These are phyloP conservation scores for Gadopsis bispinosus DNA, from an alignment of 2,797 vertebrate genomes.

Conservation along the genomic window DNA sequence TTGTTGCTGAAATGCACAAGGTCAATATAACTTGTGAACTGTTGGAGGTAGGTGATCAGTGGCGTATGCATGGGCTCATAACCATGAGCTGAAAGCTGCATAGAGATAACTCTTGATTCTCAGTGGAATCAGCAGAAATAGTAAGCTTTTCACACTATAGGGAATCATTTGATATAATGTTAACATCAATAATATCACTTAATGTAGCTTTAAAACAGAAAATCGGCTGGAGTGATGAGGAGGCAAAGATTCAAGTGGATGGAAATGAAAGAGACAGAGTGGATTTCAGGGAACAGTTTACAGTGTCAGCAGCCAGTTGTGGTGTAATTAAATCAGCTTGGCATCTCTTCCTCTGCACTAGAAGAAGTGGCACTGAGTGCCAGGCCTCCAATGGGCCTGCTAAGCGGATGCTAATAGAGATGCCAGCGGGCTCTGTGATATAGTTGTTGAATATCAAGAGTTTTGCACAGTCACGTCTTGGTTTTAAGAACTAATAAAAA, in stretches of 20 bases:
- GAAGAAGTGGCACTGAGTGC: constrained; percentile 59
- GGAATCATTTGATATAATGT: constrained; percentile 6
- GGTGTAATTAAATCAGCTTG: constrained; percentile 73
- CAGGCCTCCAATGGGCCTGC: constrained; percentile 64
- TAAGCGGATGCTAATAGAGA: constrained; percentile 58
- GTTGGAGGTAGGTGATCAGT: neutral
- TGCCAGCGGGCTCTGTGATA: constrained; percentile 58
- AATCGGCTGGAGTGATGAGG: constrained; percentile 11
- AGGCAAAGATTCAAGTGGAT: constrained; percentile 48
- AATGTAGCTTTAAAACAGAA: constrained; percentile 29
- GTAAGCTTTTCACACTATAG: neutral
- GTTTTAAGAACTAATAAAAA: constrained; percentile 38
- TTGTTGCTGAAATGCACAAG: neutral
- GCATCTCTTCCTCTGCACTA: constrained; percentile 51
- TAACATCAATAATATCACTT: constrained; percentile 9
- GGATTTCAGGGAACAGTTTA: constrained; percentile 46
- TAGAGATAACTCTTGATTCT: neutral
- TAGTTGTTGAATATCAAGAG: constrained; percentile 53
- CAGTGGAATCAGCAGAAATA: constrained; percentile 9
- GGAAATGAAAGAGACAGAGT: constrained; percentile 57
- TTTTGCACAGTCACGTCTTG: constrained; percentile 47
- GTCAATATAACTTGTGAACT: neutral
- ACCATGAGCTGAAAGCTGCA: neutral
- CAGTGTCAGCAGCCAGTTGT: constrained; percentile 65
- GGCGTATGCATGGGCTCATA: neutral